Conservation (phyloP, 2,113 vertebrate species). For the Lepus timidus region DNA sequence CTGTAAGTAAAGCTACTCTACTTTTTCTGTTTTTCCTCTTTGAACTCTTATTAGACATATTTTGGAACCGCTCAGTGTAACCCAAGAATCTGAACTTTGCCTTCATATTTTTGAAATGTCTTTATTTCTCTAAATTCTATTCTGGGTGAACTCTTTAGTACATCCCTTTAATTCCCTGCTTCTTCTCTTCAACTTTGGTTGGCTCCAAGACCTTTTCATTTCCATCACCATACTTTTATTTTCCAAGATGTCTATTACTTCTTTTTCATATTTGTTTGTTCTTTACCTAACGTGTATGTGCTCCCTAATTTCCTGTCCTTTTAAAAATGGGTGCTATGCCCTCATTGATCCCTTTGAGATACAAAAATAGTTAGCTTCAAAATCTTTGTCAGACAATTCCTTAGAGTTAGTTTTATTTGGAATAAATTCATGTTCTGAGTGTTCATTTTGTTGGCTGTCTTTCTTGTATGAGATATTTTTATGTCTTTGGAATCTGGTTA, state of each 20-base stretch:
- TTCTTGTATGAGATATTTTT: background rate
- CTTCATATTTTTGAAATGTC: background rate
- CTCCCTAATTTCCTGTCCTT: constrained; percentile 18
- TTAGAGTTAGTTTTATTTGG: constrained; percentile 5
- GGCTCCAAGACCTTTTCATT: background rate
- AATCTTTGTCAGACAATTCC: background rate
- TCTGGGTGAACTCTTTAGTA: background rate
- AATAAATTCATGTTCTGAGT: background rate
- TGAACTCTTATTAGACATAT: background rate
- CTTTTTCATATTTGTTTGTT: constrained; percentile 39
- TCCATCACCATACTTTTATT: constrained; percentile 25
- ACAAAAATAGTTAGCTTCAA: background rate
- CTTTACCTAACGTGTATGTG: background rate
- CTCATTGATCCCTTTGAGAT: constrained; percentile 22
- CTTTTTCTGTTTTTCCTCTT: constrained; percentile 12
- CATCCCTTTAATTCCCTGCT: background rate
- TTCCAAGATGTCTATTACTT: constrained; percentile 15
- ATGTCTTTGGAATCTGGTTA: constrained; percentile 10
- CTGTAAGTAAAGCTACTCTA: background rate
- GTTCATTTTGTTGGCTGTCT: background rate
- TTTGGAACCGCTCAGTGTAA: background rate
- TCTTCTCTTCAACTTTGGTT: background rate
- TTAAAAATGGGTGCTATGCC: background rate
- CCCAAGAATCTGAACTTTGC: background rate
- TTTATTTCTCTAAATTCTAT: constrained; percentile 31